Base-by-base conservation (phyloP, 2,113 vertebrate genomes). In the Channa argus region DNA sequence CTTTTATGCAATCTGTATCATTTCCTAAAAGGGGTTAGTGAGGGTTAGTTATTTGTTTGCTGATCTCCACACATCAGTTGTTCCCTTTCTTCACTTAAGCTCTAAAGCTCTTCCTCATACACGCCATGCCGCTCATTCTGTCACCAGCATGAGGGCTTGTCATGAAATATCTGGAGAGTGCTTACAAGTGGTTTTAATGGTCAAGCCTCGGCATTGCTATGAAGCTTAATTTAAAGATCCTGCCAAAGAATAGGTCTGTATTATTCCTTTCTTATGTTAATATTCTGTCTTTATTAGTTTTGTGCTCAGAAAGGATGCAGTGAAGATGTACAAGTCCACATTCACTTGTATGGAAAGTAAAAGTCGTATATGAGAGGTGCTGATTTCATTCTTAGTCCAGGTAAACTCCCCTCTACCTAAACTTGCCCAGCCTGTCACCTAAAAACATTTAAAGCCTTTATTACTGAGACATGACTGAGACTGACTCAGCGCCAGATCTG, bases 401-500 rank as follows among this genome's bases (percentile, higher is more conserved):
- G 65, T 36, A 9, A 56, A 75, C 37, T n/a, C 33, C 41, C 46
- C 38, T 33, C 64, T 45, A 47, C 54, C 55, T 72, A 60, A 14
- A 53, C 41, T 59, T 67, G 61, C 77, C 64, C 73, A 14, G 64
- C n/a, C 62, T 85, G 63, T 89, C 86, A 85, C 74, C 54, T 52
- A 79, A 50, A 84, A 79, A 74, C 76, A 47, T 67, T 77, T 76
- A 33, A 88, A 78, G 78, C 78, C 74, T 58, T 83, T 85, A 80
- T 88, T 80, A 85, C 71, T 52, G 79, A 71, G 71, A 79, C 56
- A 34, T 3, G 63, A 76, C 77, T 13, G 37, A 71, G 73, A 44
- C 56, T 52, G 74, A 71, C 74, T 83, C 44, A 44, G 41, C 54
- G 77, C 8, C 64, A n/a, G 71, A 86, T 69, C 89, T 92, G 90